A percentile compares a stretch with the other conserved stretches of the same genome.
These are phyloP conservation scores for Thrips palmi DNA, from an alignment of 1,140 invertebrate genomes.

Conservation along the genomic window DNA sequence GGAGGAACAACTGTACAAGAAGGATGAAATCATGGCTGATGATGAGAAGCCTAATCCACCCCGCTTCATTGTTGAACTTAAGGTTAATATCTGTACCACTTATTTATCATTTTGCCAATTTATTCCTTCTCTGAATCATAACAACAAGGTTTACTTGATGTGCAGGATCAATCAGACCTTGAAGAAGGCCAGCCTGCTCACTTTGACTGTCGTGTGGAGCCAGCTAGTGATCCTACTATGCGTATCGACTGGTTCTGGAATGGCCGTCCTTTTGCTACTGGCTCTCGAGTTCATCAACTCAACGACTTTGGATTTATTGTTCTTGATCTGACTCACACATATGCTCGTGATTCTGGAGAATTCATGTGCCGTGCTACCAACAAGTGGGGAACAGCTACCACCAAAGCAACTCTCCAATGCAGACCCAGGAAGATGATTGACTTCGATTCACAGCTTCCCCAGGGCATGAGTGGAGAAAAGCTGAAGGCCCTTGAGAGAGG, in stretches of 20 bases:
- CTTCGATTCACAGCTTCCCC: constrained; percentile 78
- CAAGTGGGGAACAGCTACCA: constrained; percentile 67
- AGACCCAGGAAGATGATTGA: constrained; percentile 49
- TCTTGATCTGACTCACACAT: constrained; percentile 71
- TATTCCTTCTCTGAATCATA: no score
- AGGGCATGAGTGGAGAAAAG: constrained; percentile 82
- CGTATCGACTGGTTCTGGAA: constrained; percentile 89
- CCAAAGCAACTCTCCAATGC: constrained; percentile 62
- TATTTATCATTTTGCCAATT: no score
- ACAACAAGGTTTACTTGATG: not conserved
- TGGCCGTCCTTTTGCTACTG: constrained; percentile 70
- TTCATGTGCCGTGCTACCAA: constrained; percentile 73
- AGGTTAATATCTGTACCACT: constrained; percentile 19
- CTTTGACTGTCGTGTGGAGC: constrained; percentile 81
- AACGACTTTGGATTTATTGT: constrained; percentile 89
- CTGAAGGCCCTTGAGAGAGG: constrained; percentile 82
- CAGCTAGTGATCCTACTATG: constrained; percentile 69
- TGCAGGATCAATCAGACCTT: constrained; percentile 55
- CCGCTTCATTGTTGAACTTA: constrained; percentile 65
- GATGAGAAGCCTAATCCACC: constrained; percentile 76
- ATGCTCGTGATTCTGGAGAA: constrained; percentile 66
- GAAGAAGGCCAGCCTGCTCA: constrained; percentile 74
- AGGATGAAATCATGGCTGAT: constrained; percentile 58
- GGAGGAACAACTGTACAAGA: constrained; percentile 74
- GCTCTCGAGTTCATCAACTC: constrained; percentile 73